These are phyloP conservation scores for Drosophila niveifrons DNA, from an alignment of 2,888 invertebrate genomes.

Conservation along the genomic window DNA sequence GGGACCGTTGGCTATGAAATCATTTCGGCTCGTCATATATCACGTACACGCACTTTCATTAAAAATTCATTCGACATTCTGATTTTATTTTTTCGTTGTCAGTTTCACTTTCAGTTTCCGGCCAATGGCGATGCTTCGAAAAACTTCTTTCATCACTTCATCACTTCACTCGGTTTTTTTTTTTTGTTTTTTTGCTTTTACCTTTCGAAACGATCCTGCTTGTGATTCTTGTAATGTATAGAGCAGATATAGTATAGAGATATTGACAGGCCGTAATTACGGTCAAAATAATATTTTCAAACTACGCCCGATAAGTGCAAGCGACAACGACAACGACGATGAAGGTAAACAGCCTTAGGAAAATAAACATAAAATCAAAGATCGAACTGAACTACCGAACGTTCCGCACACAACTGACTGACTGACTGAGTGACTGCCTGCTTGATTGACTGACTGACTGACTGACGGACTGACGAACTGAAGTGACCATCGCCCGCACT, in stretches of 20 bases:
- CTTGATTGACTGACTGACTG: constrained; percentile 1
- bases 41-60: constrained; percentile 79
- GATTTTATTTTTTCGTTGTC: constrained; percentile 68
- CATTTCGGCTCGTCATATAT: constrained; percentile 68
- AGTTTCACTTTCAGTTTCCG: constrained; percentile 80
- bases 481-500: constrained; percentile 54
- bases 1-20: constrained; percentile 69
- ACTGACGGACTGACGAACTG: constrained; percentile 6
- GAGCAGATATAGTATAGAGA: not conserved
- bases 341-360: constrained; percentile 77
- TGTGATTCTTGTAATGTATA: constrained; percentile 39
- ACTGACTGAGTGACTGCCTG: constrained; percentile 2
- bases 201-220: constrained; percentile 35
- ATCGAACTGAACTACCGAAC: constrained; percentile 42
- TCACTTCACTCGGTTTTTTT: too few relatives aligned
- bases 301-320: constrained; percentile 53
- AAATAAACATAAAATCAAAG: constrained; percentile 63
- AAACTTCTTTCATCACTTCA: too few relatives aligned
- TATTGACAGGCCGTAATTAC: constrained; percentile 70
- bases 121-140: constrained; percentile 27
- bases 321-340: constrained; percentile 47
- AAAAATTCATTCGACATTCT: constrained; percentile 66
- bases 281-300: constrained; percentile 83
- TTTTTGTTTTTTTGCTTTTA: not conserved
- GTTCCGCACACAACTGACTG: constrained; percentile 14